phyloP scores from a whole-genome alignment of 1,140 invertebrate species.

The Pseudomyrmex concolor region DNA sequence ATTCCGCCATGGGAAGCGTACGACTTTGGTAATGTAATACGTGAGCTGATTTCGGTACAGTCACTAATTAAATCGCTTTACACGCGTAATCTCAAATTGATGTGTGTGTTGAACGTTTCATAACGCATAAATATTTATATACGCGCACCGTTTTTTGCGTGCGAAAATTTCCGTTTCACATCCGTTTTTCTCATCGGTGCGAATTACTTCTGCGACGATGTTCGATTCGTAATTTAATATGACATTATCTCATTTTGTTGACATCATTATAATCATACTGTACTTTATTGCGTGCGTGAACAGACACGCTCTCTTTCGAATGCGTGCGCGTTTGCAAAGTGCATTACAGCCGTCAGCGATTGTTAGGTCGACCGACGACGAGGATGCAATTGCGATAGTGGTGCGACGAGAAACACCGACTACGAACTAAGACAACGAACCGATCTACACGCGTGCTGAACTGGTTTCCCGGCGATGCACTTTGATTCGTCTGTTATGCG shows the following conservation, averaged over 20 bases:
- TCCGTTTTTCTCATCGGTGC: not conserved
- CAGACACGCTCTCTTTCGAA: not conserved
- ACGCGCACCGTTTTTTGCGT: too few relatives aligned
- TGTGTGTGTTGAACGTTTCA: not conserved
- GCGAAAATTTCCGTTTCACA: too few relatives aligned
- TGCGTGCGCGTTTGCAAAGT: not conserved
- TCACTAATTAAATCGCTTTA: not conserved
- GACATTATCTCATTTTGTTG: too few relatives aligned
- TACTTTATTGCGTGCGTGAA: not conserved
- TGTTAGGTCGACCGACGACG: not conserved
- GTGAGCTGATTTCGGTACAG: not conserved
- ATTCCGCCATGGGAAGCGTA: constrained; percentile 26
- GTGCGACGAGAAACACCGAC: not conserved
- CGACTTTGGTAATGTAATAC: constrained; percentile 32
- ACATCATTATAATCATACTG: too few relatives aligned
- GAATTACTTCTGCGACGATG: not conserved
- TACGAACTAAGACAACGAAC: constrained; percentile 23
- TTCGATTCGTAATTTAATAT: too few relatives aligned
- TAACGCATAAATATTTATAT: not conserved
- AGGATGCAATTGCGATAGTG: constrained; percentile 20
- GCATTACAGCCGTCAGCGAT: constrained; percentile 16
- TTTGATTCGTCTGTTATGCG: constrained; percentile 70
- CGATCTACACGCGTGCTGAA: constrained; percentile 66
- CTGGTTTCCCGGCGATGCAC: constrained; percentile 65
- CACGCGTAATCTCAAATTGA: not conserved